phyloP scores from a whole-genome alignment of 2,888 invertebrate genomes.

The Agonopterix arenella region DNA sequence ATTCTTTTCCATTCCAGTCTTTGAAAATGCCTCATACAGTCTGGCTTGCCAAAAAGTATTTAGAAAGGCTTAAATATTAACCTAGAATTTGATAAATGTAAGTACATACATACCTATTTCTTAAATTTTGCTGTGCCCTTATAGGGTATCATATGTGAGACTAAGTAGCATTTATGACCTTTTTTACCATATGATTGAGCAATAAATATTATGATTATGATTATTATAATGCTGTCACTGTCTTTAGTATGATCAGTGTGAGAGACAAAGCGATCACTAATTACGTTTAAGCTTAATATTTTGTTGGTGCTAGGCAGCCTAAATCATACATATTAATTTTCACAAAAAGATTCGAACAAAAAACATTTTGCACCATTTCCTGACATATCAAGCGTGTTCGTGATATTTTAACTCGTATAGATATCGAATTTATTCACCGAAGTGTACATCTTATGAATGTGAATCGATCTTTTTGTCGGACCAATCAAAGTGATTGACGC shows the following conservation, averaged over 20 bases:
- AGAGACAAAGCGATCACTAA: no score
- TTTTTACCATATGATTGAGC: no score
- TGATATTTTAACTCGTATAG: not conserved
- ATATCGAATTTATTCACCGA: not conserved
- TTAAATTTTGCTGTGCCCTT: no score
- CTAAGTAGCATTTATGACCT: no score
- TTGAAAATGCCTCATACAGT: not conserved
- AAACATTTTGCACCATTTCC: not conserved
- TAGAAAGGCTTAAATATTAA: not conserved
- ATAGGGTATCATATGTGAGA: no score
- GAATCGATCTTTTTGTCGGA: conserved; percentile 53
- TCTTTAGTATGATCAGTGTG: not conserved
- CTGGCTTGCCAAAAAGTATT: no score
- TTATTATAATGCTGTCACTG: not conserved
- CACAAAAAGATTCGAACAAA: not conserved
- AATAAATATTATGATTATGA: no score
- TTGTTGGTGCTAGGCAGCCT: no score
- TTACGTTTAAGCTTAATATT: no score
- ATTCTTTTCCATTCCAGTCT: not conserved
- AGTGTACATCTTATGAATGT: conserved; percentile 19
- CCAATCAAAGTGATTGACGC: conserved; percentile 62
- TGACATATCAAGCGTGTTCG: not conserved
- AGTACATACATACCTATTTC: no score
- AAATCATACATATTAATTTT: not conserved
- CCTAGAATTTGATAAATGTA: no score